Conservation (phyloP, 2,888 invertebrate genomes). For the Euproctis similis region DNA sequence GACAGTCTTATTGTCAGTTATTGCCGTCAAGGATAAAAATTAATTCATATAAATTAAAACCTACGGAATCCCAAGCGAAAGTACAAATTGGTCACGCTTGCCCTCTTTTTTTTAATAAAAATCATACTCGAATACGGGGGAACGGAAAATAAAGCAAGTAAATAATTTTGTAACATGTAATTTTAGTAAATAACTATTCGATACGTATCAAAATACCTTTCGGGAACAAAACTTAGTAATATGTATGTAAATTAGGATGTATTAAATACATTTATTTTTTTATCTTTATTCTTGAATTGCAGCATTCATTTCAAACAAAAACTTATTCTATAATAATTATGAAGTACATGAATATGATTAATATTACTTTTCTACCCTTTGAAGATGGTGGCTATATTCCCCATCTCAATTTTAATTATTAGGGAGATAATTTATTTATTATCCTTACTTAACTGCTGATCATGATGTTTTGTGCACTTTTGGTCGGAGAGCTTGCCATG, state of each 20-base stretch:
- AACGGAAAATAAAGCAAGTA: constrained; percentile 66
- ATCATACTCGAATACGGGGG: constrained; percentile 59
- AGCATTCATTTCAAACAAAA: constrained; percentile 8
- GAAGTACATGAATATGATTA: constrained; percentile 2
- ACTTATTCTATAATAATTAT: too few species aligned
- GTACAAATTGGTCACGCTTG: constrained; percentile 21
- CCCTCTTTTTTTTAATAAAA: constrained; percentile 49
- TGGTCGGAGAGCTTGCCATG: too few species aligned
- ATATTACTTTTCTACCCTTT: too few species aligned
- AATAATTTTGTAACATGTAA: constrained; percentile 62
- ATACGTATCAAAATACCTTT: constrained; percentile 64
- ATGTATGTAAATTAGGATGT: constrained; percentile 30
- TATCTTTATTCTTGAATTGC: constrained; percentile 10
- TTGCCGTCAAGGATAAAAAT: too few species aligned
- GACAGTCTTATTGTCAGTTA: too few species aligned
- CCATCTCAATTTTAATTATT: too few species aligned
- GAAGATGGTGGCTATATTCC: too few species aligned
- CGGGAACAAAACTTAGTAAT: constrained; percentile 53
- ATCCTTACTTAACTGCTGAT: too few species aligned
- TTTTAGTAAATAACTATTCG: constrained; percentile 70
- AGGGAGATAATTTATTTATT: too few species aligned
- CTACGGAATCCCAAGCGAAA: constrained; percentile 28
- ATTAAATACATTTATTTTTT: constrained; percentile 19
- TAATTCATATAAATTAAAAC: too few species aligned
- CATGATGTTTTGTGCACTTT: too few species aligned